These are phyloP conservation scores for Rynchops niger DNA, from an alignment of 2,113 vertebrate species.

Conservation along the genomic window DNA sequence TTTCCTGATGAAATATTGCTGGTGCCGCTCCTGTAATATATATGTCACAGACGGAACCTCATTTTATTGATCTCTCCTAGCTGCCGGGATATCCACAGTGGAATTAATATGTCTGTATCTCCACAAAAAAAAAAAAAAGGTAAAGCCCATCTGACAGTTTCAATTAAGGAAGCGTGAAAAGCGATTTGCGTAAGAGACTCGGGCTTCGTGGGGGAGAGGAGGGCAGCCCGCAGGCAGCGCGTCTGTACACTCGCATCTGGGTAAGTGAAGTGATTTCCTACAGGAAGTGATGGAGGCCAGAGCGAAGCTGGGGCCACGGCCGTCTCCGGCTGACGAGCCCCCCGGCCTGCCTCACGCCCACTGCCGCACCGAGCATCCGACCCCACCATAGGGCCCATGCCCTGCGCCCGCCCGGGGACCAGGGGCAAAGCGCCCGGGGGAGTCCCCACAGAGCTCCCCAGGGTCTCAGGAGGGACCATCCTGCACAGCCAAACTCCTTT, in stretches of 20 bases:
- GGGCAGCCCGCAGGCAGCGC: conserved; percentile 62
- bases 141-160: conserved; percentile 72
- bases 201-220: conserved; percentile 16
- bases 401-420: not conserved
- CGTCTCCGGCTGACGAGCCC: not conserved
- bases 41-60: conserved; percentile 48
- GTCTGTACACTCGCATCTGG: conserved; percentile 63
- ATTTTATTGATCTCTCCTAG: conserved; percentile 44
- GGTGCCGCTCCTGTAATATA: conserved; percentile 18
- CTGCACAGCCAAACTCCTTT: not conserved
- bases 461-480: not conserved
- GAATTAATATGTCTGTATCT: conserved; percentile 40
- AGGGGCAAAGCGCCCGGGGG: fast-evolving
- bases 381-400: not conserved
- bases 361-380: not conserved
- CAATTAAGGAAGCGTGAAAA: conserved; percentile 72
- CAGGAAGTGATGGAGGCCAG: conserved; percentile 68
- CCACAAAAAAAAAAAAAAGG: conserved; percentile 8
- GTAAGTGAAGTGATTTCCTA: conserved; percentile 69
- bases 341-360: not conserved
- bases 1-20: not conserved
- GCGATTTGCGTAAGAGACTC: conserved; percentile 59
- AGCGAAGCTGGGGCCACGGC: not conserved
- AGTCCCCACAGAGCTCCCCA: not conserved
- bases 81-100: conserved; percentile 20